Evolutionary conservation across 30 jellyfish, hydroid and myxozoan species (phyloP), one percentile per base, ranked within the genome.

Genomic region (Pelagia noctiluca): DNA sequence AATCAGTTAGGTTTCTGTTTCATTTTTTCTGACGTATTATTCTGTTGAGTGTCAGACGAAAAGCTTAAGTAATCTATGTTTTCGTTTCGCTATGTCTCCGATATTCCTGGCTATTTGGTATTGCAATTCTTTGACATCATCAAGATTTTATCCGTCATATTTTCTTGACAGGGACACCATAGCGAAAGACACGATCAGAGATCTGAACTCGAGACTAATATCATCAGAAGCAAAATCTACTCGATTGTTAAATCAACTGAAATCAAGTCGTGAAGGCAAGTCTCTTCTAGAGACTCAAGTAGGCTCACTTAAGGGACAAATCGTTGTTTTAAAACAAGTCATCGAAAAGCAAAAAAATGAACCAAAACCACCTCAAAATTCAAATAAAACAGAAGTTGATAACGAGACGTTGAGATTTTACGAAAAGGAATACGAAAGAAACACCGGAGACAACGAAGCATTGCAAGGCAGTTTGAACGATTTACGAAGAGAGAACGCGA

Each of bases 401-500:
- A 19, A 29, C 25, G 65, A 54, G 2, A 1, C 2, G 16, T 37
- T 63, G 48, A 79, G 46, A 22, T 65, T 61, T 5, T 61, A 66
- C 52, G 63, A 79, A 46, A 75, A 79, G 32, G 90, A 79, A 19
- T 12, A 35, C 13, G 82, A 63, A 48, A 63, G 70, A 46, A 42
- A 53, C 18, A 46, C 25, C 30, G 42, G 42, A 19, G 90, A 79
- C 3, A 79, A 79, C 71, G 46, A 79, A 29, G 76, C 65, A 35
- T 26, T 79, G 18, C 64, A 60, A 30, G 78, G 64, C 18, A 63
- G 33, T 50, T 23, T 79, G 74, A 79, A 79, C 34, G 50, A 50
- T 32, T 29, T 79, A 42, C n/a, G 90, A 42, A 68, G 36, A 38
- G 90, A 79, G 65, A 79, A 79, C 48, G 90, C 90, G 0, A 46